These are phyloP conservation scores for Nebria ingens DNA, from an alignment of 1,140 invertebrate genomes.

Conservation along the genomic window DNA sequence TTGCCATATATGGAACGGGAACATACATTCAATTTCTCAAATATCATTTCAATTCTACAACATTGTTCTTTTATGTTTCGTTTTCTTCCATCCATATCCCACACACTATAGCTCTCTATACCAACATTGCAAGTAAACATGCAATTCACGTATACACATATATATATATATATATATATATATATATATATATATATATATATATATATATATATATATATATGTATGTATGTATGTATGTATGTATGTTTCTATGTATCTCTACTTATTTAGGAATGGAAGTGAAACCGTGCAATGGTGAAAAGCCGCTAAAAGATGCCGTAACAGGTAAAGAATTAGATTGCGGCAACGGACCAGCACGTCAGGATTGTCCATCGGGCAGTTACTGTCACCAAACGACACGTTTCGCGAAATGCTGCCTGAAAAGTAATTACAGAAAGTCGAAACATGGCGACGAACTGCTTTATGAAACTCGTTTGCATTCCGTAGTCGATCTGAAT, in stretches of 20 bases:
- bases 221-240: background rate
- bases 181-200: no score
- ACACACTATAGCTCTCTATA: no score
- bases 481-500: background rate
- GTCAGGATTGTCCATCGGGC: constrained; percentile 68
- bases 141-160: no score
- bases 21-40: no score
- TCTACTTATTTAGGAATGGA: constrained; percentile 53
- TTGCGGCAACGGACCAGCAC: constrained; percentile 69
- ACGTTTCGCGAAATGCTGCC: constrained; percentile 70
- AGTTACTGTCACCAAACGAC: constrained; percentile 77
- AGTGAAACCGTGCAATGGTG: constrained; percentile 77
- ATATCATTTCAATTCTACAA: no score
- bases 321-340: constrained; percentile 64
- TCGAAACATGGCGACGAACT: background rate
- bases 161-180: no score
- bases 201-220: no score
- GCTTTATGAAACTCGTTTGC: background rate
- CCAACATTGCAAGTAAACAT: no score
- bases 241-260: constrained; percentile 1
- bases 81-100: no score
- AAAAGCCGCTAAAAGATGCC: constrained; percentile 59
- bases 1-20: no score
- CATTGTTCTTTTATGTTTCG: no score
- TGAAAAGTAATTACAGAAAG: constrained; percentile 49